Conservation (phyloP, 2,797 vertebrate species). For the Chiloscyllium punctatum region DNA sequence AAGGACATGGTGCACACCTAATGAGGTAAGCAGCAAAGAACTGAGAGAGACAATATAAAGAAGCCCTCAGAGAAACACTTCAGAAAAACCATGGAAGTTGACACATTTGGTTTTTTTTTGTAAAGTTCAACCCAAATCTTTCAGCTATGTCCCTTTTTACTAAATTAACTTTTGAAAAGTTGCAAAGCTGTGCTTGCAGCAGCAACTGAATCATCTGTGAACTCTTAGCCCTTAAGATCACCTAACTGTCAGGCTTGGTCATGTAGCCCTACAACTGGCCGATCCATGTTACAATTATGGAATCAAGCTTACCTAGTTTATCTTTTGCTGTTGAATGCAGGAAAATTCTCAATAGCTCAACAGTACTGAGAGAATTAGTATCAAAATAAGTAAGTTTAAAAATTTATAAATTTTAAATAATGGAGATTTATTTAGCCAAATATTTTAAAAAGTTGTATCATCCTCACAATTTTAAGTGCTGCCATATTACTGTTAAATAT, state of each 20-base stretch:
- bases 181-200: not conserved
- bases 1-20: too few relatives aligned
- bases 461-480: not conserved
- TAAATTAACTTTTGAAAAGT: not conserved
- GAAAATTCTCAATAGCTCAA: not conserved
- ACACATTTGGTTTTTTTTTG: too few relatives aligned
- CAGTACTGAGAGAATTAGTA: not conserved
- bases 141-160: not conserved
- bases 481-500: too few relatives aligned
- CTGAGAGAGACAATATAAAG: too few relatives aligned
- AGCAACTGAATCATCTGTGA: not conserved
- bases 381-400: not conserved
- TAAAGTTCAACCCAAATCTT: too few relatives aligned
- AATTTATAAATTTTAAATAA: not conserved
- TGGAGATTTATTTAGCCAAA: not conserved
- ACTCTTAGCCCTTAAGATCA: not conserved
- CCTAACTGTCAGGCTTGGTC: not conserved
- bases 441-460: too few relatives aligned
- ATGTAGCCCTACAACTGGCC: not conserved
- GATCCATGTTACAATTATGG: not conserved
- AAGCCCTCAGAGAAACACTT: too few relatives aligned
- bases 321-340: not conserved
- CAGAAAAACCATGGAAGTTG: too few relatives aligned
- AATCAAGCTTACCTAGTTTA: not conserved
- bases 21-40: too few relatives aligned